Evolutionary conservation across 2,113 vertebrate genomes (phyloP).

Genomic region (Phylloscopus trochiloides): DNA sequence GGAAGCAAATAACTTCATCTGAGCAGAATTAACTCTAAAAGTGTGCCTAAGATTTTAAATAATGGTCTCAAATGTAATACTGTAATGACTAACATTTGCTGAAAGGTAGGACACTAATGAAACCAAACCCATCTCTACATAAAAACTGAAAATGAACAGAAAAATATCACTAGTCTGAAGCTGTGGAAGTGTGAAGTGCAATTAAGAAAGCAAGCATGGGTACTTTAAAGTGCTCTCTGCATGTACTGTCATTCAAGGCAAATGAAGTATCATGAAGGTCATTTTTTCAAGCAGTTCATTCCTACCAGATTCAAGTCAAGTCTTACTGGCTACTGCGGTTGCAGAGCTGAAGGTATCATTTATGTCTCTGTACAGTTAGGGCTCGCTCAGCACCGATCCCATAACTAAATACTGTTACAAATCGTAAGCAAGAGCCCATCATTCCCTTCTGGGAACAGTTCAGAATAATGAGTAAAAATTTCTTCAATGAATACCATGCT

Average conservation of each 20-base stretch:
- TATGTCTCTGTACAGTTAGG: neutral
- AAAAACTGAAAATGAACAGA: neutral
- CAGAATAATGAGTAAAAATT: neutral
- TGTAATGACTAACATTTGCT: neutral
- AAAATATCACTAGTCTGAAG: neutral
- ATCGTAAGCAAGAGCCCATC: neutral
- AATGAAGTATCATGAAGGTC: accelerated
- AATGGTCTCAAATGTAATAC: neutral
- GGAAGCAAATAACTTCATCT: constrained; percentile 22
- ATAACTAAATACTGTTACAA: neutral
- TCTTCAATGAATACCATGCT: neutral
- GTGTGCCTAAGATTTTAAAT: neutral
- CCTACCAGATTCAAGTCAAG: neutral
- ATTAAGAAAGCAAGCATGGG: neutral
- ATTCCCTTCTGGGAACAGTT: neutral
- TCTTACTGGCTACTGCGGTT: neutral
- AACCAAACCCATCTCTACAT: neutral
- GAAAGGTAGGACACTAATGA: neutral
- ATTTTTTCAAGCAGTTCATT: neutral
- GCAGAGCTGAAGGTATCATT: neutral
- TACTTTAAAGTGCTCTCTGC: neutral
- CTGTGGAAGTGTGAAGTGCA: neutral
- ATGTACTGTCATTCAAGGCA: neutral
- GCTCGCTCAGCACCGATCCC: accelerated
- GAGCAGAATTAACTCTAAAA: constrained; percentile 26